phyloP scores from a whole-genome alignment of 2,888 invertebrate species.

The Plagiodera versicolora region DNA sequence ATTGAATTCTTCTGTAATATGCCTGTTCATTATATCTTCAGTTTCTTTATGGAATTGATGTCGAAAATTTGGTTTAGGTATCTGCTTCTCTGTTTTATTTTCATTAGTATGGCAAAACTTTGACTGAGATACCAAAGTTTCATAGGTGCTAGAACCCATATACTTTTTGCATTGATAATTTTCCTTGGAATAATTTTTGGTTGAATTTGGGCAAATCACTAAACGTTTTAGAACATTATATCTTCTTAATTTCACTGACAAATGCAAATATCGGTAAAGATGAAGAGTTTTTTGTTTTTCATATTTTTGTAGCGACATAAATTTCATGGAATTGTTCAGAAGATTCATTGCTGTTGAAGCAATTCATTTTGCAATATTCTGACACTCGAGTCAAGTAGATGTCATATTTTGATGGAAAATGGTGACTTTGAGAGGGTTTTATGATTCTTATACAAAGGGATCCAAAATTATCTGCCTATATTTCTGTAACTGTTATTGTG shows the following conservation, averaged over 20 bases:
- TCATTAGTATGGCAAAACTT: conserved; percentile 11
- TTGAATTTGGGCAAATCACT: not conserved
- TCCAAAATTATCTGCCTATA: too few species aligned
- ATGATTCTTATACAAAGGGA: too few species aligned
- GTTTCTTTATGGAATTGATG: conserved; percentile 54
- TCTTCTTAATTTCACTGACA: not conserved
- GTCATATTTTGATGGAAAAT: not conserved
- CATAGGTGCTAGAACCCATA: conserved; percentile 10
- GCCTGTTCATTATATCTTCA: conserved; percentile 59
- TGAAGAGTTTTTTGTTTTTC: not conserved
- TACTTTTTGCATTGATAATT: not conserved
- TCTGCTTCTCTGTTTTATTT: not conserved
- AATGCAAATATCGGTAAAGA: not conserved
- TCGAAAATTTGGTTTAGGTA: conserved; percentile 26
- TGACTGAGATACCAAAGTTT: conserved; percentile 9
- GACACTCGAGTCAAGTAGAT: not conserved
- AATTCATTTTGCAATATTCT: not conserved
- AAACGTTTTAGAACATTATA: not conserved
- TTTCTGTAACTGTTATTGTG: too few species aligned
- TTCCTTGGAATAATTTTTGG: not conserved
- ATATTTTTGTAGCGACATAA: not conserved
- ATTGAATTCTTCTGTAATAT: conserved; percentile 62
- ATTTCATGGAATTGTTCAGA: conserved; percentile 1
- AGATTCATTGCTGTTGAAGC: conserved; percentile 5
- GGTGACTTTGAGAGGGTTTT: too few species aligned